Percentiles rank a stretch among this genome's conserved stretches.
Evolutionary conservation across 2,888 invertebrate species (phyloP).

Genomic region (Limenitis camilla): DNA sequence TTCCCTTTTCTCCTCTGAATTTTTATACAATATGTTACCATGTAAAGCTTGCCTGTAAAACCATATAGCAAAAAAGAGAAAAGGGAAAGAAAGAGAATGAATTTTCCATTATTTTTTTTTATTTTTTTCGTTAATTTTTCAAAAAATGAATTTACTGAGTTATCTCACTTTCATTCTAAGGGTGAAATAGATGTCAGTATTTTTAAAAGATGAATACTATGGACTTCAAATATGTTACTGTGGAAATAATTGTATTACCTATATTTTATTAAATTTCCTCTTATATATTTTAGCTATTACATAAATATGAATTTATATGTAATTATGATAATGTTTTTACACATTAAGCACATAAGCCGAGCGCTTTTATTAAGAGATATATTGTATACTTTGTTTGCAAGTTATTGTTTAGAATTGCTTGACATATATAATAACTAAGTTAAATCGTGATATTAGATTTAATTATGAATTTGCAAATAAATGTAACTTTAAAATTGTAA

Average conservation of each 20-base stretch:
- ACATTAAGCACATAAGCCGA: conserved; percentile 3
- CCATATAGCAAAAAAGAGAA: too few relatives aligned
- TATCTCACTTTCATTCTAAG: too few relatives aligned
- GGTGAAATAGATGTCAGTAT: too few relatives aligned
- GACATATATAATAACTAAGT: conserved; percentile 65
- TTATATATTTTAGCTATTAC: conserved; percentile 1
- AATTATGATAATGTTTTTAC: not conserved
- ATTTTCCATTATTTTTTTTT: too few relatives aligned
- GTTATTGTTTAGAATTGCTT: conserved; percentile 63
- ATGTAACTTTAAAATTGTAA: conserved; percentile 74
- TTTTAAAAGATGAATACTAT: too few relatives aligned
- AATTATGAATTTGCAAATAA: conserved; percentile 70
- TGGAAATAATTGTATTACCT: not conserved
- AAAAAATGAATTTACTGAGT: too few relatives aligned
- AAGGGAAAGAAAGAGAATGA: too few relatives aligned
- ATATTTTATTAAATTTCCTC: not conserved
- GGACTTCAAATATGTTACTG: not conserved
- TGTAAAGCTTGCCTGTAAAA: too few relatives aligned
- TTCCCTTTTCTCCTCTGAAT: too few relatives aligned
- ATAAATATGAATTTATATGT: not conserved
- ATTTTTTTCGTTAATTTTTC: too few relatives aligned
- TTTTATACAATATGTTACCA: too few relatives aligned
- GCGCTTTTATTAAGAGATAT: conserved; percentile 19
- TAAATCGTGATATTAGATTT: conserved; percentile 75
- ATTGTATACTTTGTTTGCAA: conserved; percentile 43